A percentile compares a stretch with the other conserved stretches of the same genome.
These are phyloP conservation scores for Gambelia wislizenii DNA, from an alignment of 2,797 vertebrate genomes.

Conservation along the genomic window DNA sequence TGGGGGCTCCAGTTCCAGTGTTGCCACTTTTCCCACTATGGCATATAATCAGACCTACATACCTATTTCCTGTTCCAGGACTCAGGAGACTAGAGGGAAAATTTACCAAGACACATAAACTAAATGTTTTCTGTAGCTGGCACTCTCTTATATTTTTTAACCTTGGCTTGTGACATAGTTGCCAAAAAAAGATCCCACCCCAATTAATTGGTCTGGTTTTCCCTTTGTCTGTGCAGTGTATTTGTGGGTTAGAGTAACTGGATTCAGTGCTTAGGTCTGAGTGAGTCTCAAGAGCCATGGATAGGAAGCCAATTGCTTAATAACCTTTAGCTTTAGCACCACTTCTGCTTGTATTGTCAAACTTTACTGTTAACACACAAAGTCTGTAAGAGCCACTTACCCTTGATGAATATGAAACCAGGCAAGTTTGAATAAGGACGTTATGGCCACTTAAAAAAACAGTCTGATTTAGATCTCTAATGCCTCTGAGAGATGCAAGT, in stretches of 20 bases:
- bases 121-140: background rate
- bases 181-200: background rate
- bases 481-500: background rate
- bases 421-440: background rate
- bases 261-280: background rate
- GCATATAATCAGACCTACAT: background rate
- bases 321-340: background rate
- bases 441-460: background rate
- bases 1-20: background rate
- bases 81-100: background rate
- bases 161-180: background rate
- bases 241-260: background rate
- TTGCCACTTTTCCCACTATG: background rate
- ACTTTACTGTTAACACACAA: constrained; percentile 12
- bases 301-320: background rate
- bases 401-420: constrained; percentile 5
- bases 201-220: background rate
- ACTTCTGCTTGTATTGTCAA: constrained; percentile 4
- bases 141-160: background rate
- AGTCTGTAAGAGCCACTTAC: background rate
- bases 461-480: background rate
- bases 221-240: background rate
- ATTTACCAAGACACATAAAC: background rate
- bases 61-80: background rate
- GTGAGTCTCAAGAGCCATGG: background rate